Base-by-base conservation (phyloP, 2,113 vertebrate genomes). In the Regulus satrapa region DNA sequence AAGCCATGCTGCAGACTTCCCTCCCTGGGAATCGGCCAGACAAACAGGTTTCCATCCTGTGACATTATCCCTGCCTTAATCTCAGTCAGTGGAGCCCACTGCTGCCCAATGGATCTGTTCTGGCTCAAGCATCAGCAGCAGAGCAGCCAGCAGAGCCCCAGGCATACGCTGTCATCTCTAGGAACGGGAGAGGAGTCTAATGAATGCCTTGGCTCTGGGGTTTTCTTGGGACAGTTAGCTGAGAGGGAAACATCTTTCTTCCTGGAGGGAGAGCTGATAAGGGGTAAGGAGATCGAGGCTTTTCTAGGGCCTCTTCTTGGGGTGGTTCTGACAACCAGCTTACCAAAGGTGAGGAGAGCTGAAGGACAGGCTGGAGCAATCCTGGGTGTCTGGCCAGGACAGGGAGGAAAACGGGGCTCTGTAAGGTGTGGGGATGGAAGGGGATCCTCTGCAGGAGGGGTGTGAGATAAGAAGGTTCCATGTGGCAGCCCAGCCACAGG, bases 131-230 rank as follows among this genome's bases (percentile, higher is more conserved):
- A 2, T 10, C 40, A 64, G 40, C 64, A 63, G n/a, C 32, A 48
- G 46, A 21, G 61, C 13, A 6, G 46, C 56, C 61, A 63, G 79
- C 59, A 88, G 91, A 80, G 48, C 68, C 64, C 76, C 28, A 41
- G 63, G 41, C 72, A 62, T 7, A 3, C 2, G 5, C 34, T 17
- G 2, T 40, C 25, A 36, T 85, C 46, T 49, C 36, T 36, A 45
- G 68, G 80, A 86, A n/a, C 17, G 31, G 59, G 43, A 19, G 21
- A 31, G 83, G 31, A 73, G 13, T n/a, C 52, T 83, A 32, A 18
- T 4, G 10, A 0, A 0, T 45, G 11, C 87, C n/a, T 85, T 1
- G 1, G 36, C 55, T 77, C 75, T 49, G 54, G 9, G 29, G 6
- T 32, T 69, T 85, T 49, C 29, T 79, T 73, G 73, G 55, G 54